These are phyloP conservation scores for Sorex fumeus DNA, from an alignment of 2,113 vertebrate genomes.

Conservation along the genomic window DNA sequence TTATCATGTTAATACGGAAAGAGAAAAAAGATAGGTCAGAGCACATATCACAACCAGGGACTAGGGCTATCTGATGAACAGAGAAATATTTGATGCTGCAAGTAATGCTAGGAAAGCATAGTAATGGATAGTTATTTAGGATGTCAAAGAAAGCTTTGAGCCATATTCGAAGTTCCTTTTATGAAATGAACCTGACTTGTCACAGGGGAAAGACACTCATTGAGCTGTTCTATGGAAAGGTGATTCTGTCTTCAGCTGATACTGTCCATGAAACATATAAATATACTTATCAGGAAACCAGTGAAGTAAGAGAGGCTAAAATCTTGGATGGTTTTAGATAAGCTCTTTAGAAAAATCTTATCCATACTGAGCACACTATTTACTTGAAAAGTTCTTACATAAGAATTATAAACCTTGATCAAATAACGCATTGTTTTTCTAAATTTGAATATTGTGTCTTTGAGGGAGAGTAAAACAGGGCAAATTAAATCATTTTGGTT, in stretches of 20 bases:
- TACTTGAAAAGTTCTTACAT: slow-evolving; percentile 11
- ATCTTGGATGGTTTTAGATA: not conserved
- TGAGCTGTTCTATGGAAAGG: not conserved
- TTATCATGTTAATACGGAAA: not conserved
- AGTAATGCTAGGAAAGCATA: not conserved
- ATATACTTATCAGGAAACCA: not conserved
- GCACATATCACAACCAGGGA: not conserved
- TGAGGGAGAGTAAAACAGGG: not conserved
- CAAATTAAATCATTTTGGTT: not conserved
- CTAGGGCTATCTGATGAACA: not conserved
- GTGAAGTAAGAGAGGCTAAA: not conserved
- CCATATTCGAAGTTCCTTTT: not conserved
- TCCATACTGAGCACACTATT: not conserved
- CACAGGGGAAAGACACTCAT: not conserved
- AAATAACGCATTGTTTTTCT: slow-evolving; percentile 8
- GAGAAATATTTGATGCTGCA: not conserved
- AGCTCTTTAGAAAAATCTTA: not conserved
- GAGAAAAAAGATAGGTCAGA: not conserved
- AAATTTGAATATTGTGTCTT: not conserved
- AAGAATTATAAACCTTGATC: not conserved
- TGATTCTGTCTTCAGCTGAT: not conserved
- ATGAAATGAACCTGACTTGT: not conserved
- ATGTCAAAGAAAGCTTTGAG: not conserved
- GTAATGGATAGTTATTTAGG: too few relatives aligned
- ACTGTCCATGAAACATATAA: not conserved